phyloP scores from a whole-genome alignment of 2,888 invertebrate species.

The Clepsis dumicolana region DNA sequence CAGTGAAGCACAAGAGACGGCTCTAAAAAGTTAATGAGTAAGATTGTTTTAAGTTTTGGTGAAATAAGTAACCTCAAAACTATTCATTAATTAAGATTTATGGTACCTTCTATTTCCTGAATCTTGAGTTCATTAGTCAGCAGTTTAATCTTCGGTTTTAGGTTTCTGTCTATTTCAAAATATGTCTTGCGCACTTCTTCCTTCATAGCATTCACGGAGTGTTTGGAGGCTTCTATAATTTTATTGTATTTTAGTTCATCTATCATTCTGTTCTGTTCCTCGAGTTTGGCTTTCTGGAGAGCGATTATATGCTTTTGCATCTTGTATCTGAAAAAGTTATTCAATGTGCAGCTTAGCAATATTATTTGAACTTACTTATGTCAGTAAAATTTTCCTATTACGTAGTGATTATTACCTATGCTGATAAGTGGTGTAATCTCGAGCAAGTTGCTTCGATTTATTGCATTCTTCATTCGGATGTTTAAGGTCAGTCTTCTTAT shows the following conservation, averaged over 20 bases:
- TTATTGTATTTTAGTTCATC: conserved; percentile 90
- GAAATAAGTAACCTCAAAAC: not conserved
- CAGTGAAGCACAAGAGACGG: conserved; percentile 76
- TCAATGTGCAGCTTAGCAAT: not conserved
- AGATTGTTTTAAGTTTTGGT: not conserved
- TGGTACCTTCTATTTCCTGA: conserved; percentile 75
- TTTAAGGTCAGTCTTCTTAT: conserved; percentile 62
- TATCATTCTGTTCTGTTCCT: conserved; percentile 90
- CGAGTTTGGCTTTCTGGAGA: conserved; percentile 89
- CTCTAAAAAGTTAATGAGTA: conserved; percentile 58
- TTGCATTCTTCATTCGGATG: conserved; percentile 58
- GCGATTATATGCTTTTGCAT: conserved; percentile 91
- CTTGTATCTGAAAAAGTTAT: conserved; percentile 81
- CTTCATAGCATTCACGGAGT: conserved; percentile 85
- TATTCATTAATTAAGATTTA: no score
- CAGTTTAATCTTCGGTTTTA: conserved; percentile 85
- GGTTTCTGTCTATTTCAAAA: conserved; percentile 83
- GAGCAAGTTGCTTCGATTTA: conserved; percentile 63
- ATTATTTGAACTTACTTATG: not conserved
- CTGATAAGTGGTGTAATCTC: conserved; percentile 76
- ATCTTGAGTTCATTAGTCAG: conserved; percentile 79
- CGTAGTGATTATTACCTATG: conserved; percentile 63
- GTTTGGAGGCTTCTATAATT: conserved; percentile 88
- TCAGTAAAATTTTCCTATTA: not conserved
- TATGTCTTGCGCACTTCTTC: conserved; percentile 86